Base-by-base conservation (phyloP, 2,113 vertebrate genomes). In the Archocentrus centrarchus region DNA sequence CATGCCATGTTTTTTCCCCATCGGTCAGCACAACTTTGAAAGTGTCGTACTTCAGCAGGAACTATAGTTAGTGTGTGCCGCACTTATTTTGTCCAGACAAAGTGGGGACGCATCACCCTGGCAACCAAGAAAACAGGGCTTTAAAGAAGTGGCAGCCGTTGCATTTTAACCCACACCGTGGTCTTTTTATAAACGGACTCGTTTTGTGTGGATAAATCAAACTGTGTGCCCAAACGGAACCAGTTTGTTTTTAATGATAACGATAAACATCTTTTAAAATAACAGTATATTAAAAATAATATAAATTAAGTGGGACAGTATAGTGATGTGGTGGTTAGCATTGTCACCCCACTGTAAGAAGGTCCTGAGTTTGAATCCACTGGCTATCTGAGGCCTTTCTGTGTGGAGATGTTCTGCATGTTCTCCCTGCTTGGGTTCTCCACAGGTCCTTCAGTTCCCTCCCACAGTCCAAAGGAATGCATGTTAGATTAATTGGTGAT, bases 81-180 rank as follows among this genome's bases (percentile, higher is more conserved):
- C 0, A 2, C 22, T 47, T 47, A 0, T 27, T 47, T 41, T 7
- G 64, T 47, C 0, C 22, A 55, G 53, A n/a, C 53, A 27, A 0
- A 27, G 41, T 18, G 64, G 0, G 64, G 41, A 68, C 64, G 3
- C 64, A 17, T 50, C 64, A 27, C 64, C 64, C 41, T 44, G 22
- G 41, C 5, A 30, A 70, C 41, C 41, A 30, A 30, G 41, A 70
- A 70, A 50, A 30, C 41, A 70, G 14, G 47, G 24, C 22, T 70
- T 24, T 30, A 70, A 30, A 70, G 64, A 70, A 70, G 41, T 70
- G 41, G 41, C 22, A 10, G 44, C 39, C 3, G 64, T 13, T 47
- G 64, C 39, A 27, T 47, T 6, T 68, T 44, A 17, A 47, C 22
- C 47, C 64, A 47, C 14, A 27, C n/a, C 41, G 6, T 18, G 64